Evolutionary conservation across 2,113 vertebrate genomes (phyloP).

Genomic region (Tetraodon nigroviridis): DNA sequence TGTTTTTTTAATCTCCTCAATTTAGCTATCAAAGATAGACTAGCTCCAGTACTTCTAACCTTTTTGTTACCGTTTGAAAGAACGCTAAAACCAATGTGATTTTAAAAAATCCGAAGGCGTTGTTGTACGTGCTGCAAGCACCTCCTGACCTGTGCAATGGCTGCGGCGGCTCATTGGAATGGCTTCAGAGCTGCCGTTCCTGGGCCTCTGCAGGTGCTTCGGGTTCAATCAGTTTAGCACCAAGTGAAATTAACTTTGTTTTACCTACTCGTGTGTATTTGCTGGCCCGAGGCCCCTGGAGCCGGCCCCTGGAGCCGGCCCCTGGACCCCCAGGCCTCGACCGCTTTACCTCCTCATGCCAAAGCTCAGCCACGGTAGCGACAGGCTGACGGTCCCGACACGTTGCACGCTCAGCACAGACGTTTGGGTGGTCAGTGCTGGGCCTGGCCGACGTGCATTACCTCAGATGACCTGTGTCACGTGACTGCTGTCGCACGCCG

Average conservation of each 20-base stretch:
- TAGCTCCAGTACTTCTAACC: constrained; percentile 25
- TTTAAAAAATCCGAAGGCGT: constrained; percentile 13
- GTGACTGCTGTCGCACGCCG: constrained; percentile 1
- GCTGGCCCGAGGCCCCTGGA: constrained; percentile 56
- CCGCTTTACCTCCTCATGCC: constrained; percentile 69
- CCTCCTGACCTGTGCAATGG: constrained; percentile 31
- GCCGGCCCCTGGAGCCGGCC: constrained; percentile 66
- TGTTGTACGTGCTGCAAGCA: constrained; percentile 35
- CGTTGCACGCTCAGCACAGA: constrained; percentile 33
- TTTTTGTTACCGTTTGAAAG: constrained; percentile 44
- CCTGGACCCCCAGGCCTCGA: constrained; percentile 33
- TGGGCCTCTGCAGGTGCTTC: constrained; percentile 34
- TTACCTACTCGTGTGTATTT: constrained; percentile 47
- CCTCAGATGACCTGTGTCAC: constrained; percentile 54
- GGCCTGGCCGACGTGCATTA: constrained; percentile 67
- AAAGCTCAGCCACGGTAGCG: constrained; percentile 71
- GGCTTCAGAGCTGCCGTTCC: constrained; percentile 48
- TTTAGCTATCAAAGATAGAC: constrained; percentile 54
- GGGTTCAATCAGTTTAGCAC: constrained; percentile 31
- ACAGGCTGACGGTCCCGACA: constrained; percentile 29
- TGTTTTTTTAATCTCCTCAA: constrained; percentile 42
- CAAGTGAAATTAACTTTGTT: constrained; percentile 33
- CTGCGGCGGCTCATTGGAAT: neutral
- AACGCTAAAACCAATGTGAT: constrained; percentile 59
- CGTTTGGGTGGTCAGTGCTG: constrained; percentile 58